Base-by-base conservation (phyloP, 2,888 invertebrate genomes). In the Hetaerina titia region DNA sequence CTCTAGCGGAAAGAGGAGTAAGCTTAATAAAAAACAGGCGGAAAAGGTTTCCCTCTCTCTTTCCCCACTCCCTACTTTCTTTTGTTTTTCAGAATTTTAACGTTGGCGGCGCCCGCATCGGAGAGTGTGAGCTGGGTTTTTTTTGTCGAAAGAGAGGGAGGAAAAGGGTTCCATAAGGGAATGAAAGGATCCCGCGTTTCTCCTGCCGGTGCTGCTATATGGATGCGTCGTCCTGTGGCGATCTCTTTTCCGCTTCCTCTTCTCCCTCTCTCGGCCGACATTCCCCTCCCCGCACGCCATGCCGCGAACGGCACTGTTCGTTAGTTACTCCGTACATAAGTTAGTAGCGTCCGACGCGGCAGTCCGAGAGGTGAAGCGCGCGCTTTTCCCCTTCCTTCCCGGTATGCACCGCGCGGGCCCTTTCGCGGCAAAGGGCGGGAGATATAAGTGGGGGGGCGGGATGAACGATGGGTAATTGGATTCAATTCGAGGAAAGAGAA, bases 1-100 rank as follows among this genome's bases (percentile, higher is more conserved):
- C 92, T 92, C 92, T 92, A 92, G 92, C 92, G 92, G 92, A 92
- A 92, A 92, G 92, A 92, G 45, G 92, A 63, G 69, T 92, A 92
- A 92, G 92, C 92, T 92, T 45, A 45, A 92, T 92, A 92, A 92
- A 92, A 92, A 92, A 64, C 56, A 64, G 64, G 89, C 15, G 74
- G 74, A 74, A 74, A n/a, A 74, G 74, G 74, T 74, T 74, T 25
- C 74, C 8, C 74, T 74, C 25, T 9, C 69, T 7, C 69, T 22
- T 4, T 45, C 45, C 45, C 45, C 9, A 9, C 74, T 7, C 19
- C 1, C 74, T 25, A 74, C 25, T 74, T 74, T 74, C 74, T 88
- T 88, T 25, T 17, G 64, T 92, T 92, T 92, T 92, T 92, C 92
- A 69, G 92, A 64, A 69, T 69, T 92, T 69, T 56, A 92, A 92